Conservation (phyloP, 2,888 invertebrate genomes). For the Meloe dianella region DNA sequence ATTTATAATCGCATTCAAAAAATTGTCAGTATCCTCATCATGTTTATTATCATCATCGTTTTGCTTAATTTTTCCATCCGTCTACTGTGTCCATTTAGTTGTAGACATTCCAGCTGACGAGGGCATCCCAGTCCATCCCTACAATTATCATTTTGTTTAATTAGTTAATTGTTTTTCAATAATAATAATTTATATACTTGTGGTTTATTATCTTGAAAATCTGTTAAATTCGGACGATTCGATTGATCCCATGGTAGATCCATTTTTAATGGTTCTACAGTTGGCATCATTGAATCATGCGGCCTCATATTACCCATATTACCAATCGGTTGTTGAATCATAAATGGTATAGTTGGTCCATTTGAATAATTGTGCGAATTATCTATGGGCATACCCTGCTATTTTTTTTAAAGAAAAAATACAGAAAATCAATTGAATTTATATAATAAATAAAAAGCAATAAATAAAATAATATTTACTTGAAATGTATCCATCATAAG, state of each 20-base stretch:
- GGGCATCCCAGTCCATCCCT: constrained; percentile 60
- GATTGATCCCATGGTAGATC: constrained; percentile 52
- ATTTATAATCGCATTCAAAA: constrained; percentile 51
- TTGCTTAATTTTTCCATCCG: constrained; percentile 23
- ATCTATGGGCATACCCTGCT: constrained; percentile 51
- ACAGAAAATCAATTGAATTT: constrained; percentile 4
- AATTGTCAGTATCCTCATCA: constrained; percentile 31
- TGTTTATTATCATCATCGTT: constrained; percentile 19
- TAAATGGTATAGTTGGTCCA: constrained; percentile 45
- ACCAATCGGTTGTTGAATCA: constrained; percentile 40
- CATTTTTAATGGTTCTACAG: constrained; percentile 49
- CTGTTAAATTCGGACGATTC: constrained; percentile 49
- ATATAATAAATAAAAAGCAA: neutral
- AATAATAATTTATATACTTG: constrained; percentile 46
- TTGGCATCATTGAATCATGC: constrained; percentile 48
- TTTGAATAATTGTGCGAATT: constrained; percentile 50
- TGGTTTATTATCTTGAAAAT: constrained; percentile 57
- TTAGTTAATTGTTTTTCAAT: too few species aligned
- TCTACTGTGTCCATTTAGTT: constrained; percentile 61
- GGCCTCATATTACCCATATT: constrained; percentile 44
- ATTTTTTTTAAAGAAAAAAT: too few species aligned
- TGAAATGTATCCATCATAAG: constrained; percentile 61
- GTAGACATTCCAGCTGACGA: constrained; percentile 13
- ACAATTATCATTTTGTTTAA: too few species aligned
- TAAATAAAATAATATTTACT: constrained; percentile 50